Evolutionary conservation across 2,888 invertebrate genomes (phyloP).

Genomic region (Leptinotarsa tumamoca): DNA sequence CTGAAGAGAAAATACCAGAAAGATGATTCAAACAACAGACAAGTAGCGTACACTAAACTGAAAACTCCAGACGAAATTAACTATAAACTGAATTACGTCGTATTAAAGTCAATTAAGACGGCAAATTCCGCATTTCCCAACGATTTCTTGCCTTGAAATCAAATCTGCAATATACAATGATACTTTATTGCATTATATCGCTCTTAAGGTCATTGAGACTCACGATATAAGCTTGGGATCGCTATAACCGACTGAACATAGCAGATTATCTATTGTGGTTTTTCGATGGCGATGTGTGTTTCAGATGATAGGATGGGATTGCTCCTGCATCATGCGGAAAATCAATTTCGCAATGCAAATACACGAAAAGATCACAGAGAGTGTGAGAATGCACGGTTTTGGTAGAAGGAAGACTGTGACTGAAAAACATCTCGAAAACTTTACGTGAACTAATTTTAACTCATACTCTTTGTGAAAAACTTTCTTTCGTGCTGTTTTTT

Average conservation of each 20-base stretch:
- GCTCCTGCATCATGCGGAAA: constrained; percentile 14
- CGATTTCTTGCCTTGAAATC: constrained; percentile 35
- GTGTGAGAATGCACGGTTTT: constrained; percentile 6
- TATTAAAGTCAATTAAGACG: constrained; percentile 31
- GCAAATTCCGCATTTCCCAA: constrained; percentile 30
- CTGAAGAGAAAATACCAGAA: neutral
- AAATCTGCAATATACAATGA: constrained; percentile 35
- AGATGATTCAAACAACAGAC: constrained; percentile 5
- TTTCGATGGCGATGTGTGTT: constrained; percentile 13
- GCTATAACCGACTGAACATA: constrained; percentile 23
- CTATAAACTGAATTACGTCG: constrained; percentile 18
- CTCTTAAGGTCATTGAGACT: constrained; percentile 30
- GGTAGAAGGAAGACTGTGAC: neutral
- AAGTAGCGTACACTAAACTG: constrained; percentile 5
- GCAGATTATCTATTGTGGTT: constrained; percentile 29
- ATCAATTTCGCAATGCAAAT: constrained; percentile 12
- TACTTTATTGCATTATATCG: constrained; percentile 37
- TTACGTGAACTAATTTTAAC: neutral
- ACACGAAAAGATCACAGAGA: constrained; percentile 17
- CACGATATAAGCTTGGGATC: constrained; percentile 33
- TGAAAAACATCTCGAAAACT: neutral
- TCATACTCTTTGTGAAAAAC: no score
- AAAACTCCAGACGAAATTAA: constrained; percentile 4
- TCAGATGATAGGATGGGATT: constrained; percentile 11
- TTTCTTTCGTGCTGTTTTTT: no score